Percentiles rank a stretch among this genome's conserved stretches.
Conservation (phyloP, 2,888 invertebrate genomes). For the Thelaira solivaga region DNA sequence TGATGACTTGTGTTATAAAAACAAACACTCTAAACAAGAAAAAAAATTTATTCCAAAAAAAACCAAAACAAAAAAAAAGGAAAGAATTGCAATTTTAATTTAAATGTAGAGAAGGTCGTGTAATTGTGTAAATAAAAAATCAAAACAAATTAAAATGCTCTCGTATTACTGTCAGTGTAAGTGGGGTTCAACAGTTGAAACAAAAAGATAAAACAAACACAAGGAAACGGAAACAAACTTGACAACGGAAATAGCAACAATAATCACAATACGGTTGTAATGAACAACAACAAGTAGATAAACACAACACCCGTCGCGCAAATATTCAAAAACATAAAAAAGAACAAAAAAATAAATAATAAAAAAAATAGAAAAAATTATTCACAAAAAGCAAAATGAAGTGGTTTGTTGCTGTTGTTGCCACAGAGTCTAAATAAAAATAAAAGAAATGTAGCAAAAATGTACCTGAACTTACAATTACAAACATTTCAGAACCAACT, state of each 20-base stretch:
- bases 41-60: no score
- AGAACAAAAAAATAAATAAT: background rate
- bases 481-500: background rate
- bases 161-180: slow-evolving; percentile 22
- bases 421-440: background rate
- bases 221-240: slow-evolving; percentile 29
- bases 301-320: background rate
- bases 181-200: slow-evolving; percentile 8
- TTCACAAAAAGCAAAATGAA: background rate
- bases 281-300: background rate
- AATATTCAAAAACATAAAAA: background rate
- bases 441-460: slow-evolving; percentile 14
- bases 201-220: background rate
- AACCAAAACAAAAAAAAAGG: no score
- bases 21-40: no score
- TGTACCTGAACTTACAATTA: background rate
- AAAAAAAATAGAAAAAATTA: background rate
- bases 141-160: slow-evolving; percentile 19
- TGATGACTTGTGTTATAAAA: no score
- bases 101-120: background rate
- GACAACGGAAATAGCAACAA: slow-evolving; percentile 32
- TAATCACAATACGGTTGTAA: background rate
- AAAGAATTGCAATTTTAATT: background rate
- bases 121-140: background rate
- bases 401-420: background rate